phyloP scores from a whole-genome alignment of 1,140 invertebrate species.

The Drosophila lacertosa region DNA sequence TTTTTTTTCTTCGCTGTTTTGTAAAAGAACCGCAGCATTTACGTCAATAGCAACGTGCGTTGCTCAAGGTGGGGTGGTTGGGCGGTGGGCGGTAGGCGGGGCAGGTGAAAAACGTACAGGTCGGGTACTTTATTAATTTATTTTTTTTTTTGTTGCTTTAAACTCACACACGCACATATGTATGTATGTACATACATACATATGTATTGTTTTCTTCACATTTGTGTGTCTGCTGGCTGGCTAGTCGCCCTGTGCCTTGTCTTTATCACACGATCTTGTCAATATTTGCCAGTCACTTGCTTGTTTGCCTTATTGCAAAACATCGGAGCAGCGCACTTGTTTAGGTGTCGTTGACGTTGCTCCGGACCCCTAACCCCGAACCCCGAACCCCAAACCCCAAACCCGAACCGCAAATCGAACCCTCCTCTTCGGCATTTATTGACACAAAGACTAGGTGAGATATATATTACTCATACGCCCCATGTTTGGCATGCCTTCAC shows the following conservation, averaged over 20 bases:
- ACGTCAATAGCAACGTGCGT: conserved; percentile 50
- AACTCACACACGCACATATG: background rate
- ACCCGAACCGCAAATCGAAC: background rate
- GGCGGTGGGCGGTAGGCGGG: background rate
- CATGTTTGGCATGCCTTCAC: conserved; percentile 49
- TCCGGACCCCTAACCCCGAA: background rate
- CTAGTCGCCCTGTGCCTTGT: conserved; percentile 12
- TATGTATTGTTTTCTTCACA: conserved; percentile 21
- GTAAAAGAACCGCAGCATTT: conserved; percentile 54
- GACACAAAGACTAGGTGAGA: conserved; percentile 53
- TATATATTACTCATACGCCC: conserved; percentile 80
- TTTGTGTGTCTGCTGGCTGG: background rate
- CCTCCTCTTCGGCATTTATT: conserved; percentile 43
- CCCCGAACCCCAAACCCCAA: background rate
- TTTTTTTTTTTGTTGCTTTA: background rate
- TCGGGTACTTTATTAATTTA: conserved; percentile 30
- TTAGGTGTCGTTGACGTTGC: conserved; percentile 64
- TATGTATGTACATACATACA: background rate
- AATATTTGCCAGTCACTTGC: conserved; percentile 77
- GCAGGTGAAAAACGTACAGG: background rate
- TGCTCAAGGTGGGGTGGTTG: background rate
- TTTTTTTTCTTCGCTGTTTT: too few species aligned
- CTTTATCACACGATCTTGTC: conserved; percentile 65
- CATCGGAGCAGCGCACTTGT: conserved; percentile 56
- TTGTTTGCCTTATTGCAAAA: conserved; percentile 61